phyloP scores from a whole-genome alignment of 2,797 vertebrate species.

The Rhincodon typus region DNA sequence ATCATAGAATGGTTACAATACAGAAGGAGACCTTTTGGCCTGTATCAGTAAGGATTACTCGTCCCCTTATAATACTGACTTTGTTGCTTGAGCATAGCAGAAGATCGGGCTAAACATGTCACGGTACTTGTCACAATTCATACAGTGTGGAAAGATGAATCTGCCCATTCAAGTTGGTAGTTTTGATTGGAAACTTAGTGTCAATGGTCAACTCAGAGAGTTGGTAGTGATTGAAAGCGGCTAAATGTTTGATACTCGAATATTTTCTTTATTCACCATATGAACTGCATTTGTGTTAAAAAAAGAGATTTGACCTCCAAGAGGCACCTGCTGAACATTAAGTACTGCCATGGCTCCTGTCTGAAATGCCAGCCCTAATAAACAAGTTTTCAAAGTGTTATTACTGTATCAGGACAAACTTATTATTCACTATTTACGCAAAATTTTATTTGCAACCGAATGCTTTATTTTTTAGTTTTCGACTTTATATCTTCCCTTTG shows the following conservation, averaged over 20 bases:
- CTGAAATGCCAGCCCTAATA: too few relatives aligned
- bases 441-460: too few relatives aligned
- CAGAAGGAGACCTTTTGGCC: neutral
- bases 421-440: too few relatives aligned
- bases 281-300: too few relatives aligned
- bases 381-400: too few relatives aligned
- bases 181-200: neutral
- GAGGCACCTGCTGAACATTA: too few relatives aligned
- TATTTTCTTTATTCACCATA: too few relatives aligned
- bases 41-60: neutral
- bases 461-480: too few relatives aligned
- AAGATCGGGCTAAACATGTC: neutral
- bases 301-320: too few relatives aligned
- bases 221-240: neutral
- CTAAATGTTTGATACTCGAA: neutral
- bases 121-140: neutral
- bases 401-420: too few relatives aligned
- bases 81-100: neutral
- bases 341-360: too few relatives aligned
- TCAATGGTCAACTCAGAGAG: neutral
- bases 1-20: neutral
- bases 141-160: neutral
- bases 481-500: neutral
- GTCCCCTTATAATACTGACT: neutral
- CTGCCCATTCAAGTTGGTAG: neutral